A percentile compares a stretch with the other conserved stretches of the same genome.
phyloP scores from a whole-genome alignment of 2,888 invertebrate genomes.

The Deroplatys truncata region DNA sequence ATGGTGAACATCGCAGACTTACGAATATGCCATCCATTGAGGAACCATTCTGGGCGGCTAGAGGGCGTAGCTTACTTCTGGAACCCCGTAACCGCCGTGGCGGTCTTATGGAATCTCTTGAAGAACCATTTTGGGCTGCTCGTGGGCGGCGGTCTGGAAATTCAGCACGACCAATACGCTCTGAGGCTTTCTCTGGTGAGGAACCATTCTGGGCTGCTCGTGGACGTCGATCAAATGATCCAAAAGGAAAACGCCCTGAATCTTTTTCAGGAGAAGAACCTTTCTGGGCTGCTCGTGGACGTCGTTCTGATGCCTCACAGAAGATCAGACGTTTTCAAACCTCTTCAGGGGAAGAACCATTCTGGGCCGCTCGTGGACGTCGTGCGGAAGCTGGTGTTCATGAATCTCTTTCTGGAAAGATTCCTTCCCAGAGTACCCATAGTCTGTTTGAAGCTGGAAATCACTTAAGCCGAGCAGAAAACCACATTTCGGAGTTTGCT shows the following conservation, averaged over 20 bases:
- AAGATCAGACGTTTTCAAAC: not conserved
- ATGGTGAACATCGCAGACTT: not conserved
- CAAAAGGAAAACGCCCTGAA: not conserved
- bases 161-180: not conserved
- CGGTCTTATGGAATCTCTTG: not conserved
- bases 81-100: not conserved
- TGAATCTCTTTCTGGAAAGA: not conserved
- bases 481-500: slow-evolving; percentile 22
- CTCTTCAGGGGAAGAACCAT: slow-evolving; percentile 21
- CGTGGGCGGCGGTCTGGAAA: not conserved
- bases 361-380: slow-evolving; percentile 29
- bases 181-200: not conserved
- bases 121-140: slow-evolving; percentile 21
- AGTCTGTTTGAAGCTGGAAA: not conserved
- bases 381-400: not conserved
- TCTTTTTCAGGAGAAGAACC: slow-evolving; percentile 10
- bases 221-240: not conserved
- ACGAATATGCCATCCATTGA: not conserved
- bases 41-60: slow-evolving; percentile 28
- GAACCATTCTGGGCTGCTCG: slow-evolving; percentile 26
- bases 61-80: slow-evolving; percentile 9
- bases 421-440: not conserved
- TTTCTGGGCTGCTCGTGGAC: slow-evolving; percentile 25
- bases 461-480: not conserved
- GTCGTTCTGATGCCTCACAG: not conserved